Percentiles rank a stretch among this genome's conserved stretches.
These are phyloP conservation scores for Deroplatys truncata DNA, from an alignment of 2,888 invertebrate species.

Conservation along the genomic window DNA sequence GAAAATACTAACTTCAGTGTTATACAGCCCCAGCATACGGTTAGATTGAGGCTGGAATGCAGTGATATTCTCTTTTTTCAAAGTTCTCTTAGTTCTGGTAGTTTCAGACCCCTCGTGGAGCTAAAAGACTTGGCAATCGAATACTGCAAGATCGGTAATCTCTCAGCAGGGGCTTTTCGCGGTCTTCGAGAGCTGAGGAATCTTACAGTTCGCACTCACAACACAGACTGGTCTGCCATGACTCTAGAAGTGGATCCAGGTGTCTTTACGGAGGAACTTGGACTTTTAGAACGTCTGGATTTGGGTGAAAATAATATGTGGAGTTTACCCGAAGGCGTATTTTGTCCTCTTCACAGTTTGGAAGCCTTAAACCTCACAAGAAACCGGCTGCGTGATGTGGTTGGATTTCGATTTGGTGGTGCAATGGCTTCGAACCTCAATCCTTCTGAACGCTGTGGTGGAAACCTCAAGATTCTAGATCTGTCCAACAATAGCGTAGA, in stretches of 20 bases:
- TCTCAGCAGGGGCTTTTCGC: conserved; percentile 77
- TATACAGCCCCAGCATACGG: conserved; percentile 77
- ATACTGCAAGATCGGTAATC: conserved; percentile 77
- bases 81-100: conserved; percentile 71
- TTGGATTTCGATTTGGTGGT: conserved; percentile 63
- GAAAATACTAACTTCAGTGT: conserved; percentile 80
- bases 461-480: conserved; percentile 66
- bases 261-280: conserved; percentile 69
- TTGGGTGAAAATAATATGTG: conserved; percentile 78
- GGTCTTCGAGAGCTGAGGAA: conserved; percentile 73
- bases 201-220: conserved; percentile 76
- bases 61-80: conserved; percentile 77
- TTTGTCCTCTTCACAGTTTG: conserved; percentile 70
- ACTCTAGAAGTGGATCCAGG: conserved; percentile 69
- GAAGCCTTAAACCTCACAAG: conserved; percentile 75
- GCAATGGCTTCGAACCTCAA: conserved; percentile 46
- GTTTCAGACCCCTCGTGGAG: conserved; percentile 71
- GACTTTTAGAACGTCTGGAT: conserved; percentile 68
- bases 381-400: conserved; percentile 71
- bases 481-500: conserved; percentile 75
- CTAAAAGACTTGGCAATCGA: conserved; percentile 74
- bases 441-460: conserved; percentile 64
- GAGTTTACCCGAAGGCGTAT: conserved; percentile 69
- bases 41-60: conserved; percentile 70
- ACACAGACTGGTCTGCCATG: conserved; percentile 80